Conservation (phyloP, 2,888 invertebrate genomes). For the Pyrrhopygopsis socrates region DNA sequence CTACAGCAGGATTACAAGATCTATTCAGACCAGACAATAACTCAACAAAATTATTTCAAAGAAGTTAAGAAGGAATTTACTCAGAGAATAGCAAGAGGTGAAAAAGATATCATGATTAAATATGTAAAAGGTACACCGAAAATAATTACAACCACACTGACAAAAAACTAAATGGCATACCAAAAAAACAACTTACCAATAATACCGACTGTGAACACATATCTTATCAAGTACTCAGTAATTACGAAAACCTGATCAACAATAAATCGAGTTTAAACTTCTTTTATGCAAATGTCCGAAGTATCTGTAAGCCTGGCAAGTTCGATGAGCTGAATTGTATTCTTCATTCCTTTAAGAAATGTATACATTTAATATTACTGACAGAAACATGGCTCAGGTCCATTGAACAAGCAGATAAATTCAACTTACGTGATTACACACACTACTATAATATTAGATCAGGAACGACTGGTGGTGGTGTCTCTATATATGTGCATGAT, state of each 20-base stretch:
- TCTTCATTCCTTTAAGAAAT: not conserved
- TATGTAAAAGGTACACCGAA: no score
- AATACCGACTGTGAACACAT: not conserved
- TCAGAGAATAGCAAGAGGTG: no score
- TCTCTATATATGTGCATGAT: constrained; percentile 23
- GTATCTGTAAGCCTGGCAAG: not conserved
- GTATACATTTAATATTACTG: not conserved
- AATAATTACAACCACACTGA: no score
- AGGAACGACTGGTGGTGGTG: constrained; percentile 15
- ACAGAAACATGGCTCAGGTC: not conserved
- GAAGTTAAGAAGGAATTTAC: no score
- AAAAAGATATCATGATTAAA: no score
- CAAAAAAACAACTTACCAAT: no score
- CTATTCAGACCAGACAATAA: no score
- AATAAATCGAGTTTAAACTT: not conserved
- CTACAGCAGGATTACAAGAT: no score
- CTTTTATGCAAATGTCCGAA: not conserved
- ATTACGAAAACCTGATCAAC: not conserved
- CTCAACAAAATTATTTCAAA: no score
- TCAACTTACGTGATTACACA: not conserved
- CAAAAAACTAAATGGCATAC: no score
- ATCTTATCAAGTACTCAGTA: not conserved
- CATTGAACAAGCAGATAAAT: not conserved
- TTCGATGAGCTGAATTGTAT: not conserved
- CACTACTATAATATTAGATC: constrained; percentile 27